phyloP scores from a whole-genome alignment of 2,888 invertebrate species.

The Xanthorhoe designata region DNA sequence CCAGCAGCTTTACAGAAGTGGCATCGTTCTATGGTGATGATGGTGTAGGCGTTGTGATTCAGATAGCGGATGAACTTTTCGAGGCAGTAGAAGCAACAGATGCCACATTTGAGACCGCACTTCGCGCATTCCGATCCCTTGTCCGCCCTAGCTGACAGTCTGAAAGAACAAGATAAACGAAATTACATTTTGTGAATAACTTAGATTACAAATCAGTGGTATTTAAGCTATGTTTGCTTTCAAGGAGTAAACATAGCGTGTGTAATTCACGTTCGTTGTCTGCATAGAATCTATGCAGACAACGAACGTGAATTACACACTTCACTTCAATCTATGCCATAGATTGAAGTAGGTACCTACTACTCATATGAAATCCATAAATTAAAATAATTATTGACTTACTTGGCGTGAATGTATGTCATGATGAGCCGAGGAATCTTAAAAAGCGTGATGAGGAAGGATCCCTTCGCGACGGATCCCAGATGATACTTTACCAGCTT shows the following conservation, averaged over 20 bases:
- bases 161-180: constrained; percentile 56
- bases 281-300: neutral
- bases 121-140: constrained; percentile 91
- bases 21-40: constrained; percentile 96
- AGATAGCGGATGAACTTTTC: constrained; percentile 96
- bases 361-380: neutral
- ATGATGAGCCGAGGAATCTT: constrained; percentile 96
- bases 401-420: constrained; percentile 96
- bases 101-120: constrained; percentile 92
- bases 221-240: too few relatives aligned
- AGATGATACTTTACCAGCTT: constrained; percentile 95
- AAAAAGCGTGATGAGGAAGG: constrained; percentile 96
- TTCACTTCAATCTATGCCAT: too few relatives aligned
- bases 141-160: constrained; percentile 88
- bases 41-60: constrained; percentile 97
- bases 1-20: constrained; percentile 96
- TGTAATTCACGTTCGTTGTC: neutral
- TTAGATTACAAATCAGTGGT: too few relatives aligned
- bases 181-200: too few relatives aligned
- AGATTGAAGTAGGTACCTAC: neutral
- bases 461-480: constrained; percentile 98
- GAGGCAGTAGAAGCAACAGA: constrained; percentile 95
- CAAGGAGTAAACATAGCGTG: neutral
- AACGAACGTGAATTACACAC: neutral
- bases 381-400: constrained; percentile 67